phyloP scores from a whole-genome alignment of 2,888 invertebrate genomes.

The Homarus gammarus region DNA sequence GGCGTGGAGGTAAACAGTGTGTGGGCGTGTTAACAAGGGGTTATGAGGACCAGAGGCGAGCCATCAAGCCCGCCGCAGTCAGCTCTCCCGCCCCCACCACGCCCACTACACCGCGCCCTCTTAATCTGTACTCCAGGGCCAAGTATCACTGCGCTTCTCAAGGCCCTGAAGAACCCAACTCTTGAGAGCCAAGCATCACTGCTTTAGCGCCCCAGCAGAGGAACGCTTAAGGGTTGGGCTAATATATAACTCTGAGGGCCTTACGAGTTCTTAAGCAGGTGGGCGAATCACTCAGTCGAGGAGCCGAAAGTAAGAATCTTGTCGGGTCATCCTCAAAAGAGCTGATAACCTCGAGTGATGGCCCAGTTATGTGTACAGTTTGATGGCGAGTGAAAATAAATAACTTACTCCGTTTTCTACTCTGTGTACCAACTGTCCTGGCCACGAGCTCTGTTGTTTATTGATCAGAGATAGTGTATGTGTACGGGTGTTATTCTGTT shows the following conservation, averaged over 20 bases:
- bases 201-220: conserved; percentile 15
- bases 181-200: conserved; percentile 49
- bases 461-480: too few relatives aligned
- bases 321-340: too few relatives aligned
- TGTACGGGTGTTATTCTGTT: too few relatives aligned
- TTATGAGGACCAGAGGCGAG: conserved; percentile 35
- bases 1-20: conserved; percentile 54
- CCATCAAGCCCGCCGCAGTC: conserved; percentile 34
- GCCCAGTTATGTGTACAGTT: too few relatives aligned
- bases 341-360: too few relatives aligned
- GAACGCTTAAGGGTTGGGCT: conserved; percentile 33
- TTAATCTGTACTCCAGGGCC: conserved; percentile 58
- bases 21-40: conserved; percentile 66
- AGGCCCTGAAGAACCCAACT: conserved; percentile 35
- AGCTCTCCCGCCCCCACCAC: conserved; percentile 6
- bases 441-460: too few relatives aligned
- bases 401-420: too few relatives aligned
- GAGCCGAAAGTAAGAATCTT: too few relatives aligned
- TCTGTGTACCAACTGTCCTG: too few relatives aligned
- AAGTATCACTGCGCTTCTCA: conserved; percentile 32
- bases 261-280: conserved; percentile 5
- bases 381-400: too few relatives aligned
- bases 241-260: conserved; percentile 3
- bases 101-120: conserved; percentile 34
- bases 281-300: too few relatives aligned